These are phyloP conservation scores for Hirundichthys speculiger DNA, from an alignment of 2,113 vertebrate species.

Conservation along the genomic window DNA sequence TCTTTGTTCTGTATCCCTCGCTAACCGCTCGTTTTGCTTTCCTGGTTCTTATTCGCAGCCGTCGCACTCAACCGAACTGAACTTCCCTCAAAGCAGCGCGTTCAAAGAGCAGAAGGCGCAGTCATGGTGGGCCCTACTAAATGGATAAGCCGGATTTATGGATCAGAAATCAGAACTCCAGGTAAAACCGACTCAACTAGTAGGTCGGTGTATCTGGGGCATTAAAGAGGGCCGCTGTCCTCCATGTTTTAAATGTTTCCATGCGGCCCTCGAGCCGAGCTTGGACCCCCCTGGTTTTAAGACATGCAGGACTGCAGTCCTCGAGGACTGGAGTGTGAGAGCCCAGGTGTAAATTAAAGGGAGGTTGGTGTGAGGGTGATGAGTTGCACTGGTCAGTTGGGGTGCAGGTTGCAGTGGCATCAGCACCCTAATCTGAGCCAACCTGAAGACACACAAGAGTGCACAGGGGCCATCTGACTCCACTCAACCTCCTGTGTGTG, in stretches of 20 bases:
- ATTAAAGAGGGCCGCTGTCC: too few species aligned
- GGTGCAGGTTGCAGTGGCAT: conserved; percentile 65
- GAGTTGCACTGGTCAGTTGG: conserved; percentile 74
- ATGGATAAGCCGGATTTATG: too few species aligned
- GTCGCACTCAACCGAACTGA: neutral
- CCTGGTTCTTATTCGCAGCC: neutral
- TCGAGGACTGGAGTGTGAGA: too few species aligned
- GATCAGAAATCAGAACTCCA: neutral
- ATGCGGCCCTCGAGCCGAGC: too few species aligned
- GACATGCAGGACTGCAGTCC: too few species aligned
- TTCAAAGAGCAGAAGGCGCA: too few species aligned
- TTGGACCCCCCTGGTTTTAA: too few species aligned
- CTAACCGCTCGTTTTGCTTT: neutral
- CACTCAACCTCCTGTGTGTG: neutral
- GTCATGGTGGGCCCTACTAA: too few species aligned
- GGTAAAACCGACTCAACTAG: neutral
- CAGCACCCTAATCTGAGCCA: conserved; percentile 43
- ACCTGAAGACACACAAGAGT: conserved; percentile 70
- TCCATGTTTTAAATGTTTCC: too few species aligned
- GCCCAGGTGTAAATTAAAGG: too few species aligned
- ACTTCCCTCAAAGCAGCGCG: too few species aligned
- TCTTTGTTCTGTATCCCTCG: neutral
- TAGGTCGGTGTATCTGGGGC: neutral
- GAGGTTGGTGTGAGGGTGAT: conserved; percentile 65
- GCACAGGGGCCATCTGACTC: conserved; percentile 83